A percentile compares a stretch with the other conserved stretches of the same genome.
Conservation (phyloP, 1,140 invertebrate genomes). For the Drosophila pseudoobscura region DNA sequence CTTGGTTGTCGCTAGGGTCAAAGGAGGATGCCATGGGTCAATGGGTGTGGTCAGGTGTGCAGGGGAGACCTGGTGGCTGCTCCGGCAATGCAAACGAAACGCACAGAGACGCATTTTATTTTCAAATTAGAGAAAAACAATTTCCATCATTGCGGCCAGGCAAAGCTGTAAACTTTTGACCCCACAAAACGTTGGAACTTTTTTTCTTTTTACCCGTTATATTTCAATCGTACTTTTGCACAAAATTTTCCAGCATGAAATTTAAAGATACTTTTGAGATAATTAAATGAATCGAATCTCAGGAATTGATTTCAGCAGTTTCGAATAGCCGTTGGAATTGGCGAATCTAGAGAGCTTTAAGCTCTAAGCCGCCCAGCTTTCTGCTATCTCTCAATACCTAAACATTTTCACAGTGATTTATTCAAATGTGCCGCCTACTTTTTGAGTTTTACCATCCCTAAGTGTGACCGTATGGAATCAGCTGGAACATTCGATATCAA, state of each 20-base stretch:
- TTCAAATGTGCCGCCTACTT: not conserved
- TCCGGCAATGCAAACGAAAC: constrained; percentile 41
- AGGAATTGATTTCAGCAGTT: no score
- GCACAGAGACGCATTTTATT: constrained; percentile 38
- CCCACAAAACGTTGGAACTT: constrained; percentile 43
- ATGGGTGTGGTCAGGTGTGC: not conserved
- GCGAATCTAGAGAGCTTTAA: not conserved
- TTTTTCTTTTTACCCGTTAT: constrained; percentile 30
- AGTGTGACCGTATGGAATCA: constrained; percentile 4
- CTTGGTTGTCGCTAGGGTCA: constrained; percentile 33
- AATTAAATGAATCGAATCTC: no score
- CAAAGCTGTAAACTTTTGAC: constrained; percentile 48
- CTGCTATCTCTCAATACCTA: no score
- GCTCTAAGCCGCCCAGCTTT: no score
- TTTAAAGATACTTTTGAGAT: no score
- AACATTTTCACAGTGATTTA: no score
- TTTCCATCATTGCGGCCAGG: constrained; percentile 32
- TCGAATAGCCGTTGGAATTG: no score
- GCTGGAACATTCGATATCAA: constrained; percentile 11
- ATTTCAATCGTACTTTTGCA: constrained; percentile 22
- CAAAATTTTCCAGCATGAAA: not conserved
- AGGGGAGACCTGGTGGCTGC: not conserved
- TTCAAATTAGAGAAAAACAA: constrained; percentile 54
- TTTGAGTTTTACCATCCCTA: constrained; percentile 3
- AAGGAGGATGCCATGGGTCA: not conserved